A percentile compares a stretch with the other conserved stretches of the same genome.
These are phyloP conservation scores for Lasioglossum figueresi DNA, from an alignment of 2,888 invertebrate species.

Conservation along the genomic window DNA sequence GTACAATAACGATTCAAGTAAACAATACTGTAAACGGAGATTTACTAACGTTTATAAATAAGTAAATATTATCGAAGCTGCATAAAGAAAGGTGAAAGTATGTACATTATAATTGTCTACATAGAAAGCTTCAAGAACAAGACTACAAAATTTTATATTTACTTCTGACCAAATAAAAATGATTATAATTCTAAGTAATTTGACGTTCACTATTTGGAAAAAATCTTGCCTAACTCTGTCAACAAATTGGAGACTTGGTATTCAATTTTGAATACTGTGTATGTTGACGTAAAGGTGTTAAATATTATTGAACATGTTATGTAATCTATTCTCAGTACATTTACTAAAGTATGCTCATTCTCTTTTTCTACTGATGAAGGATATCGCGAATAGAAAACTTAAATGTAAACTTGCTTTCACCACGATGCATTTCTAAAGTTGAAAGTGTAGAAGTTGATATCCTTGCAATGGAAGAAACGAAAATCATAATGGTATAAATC, in stretches of 20 bases:
- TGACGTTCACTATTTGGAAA: background rate
- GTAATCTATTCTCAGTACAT: constrained; percentile 17
- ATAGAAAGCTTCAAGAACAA: background rate
- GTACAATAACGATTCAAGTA: background rate
- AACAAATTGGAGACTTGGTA: background rate
- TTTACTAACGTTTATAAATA: background rate
- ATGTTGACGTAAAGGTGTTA: no score
- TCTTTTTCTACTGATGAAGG: constrained; percentile 2
- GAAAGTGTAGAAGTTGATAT: constrained; percentile 3
- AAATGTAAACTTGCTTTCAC: constrained; percentile 16
- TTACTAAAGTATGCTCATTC: background rate
- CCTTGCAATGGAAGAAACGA: background rate
- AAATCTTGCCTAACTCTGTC: background rate
- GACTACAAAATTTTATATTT: background rate
- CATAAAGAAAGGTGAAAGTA: background rate
- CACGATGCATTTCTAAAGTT: constrained; percentile 25
- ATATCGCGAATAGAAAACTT: background rate
- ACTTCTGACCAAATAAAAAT: background rate
- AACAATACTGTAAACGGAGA: background rate
- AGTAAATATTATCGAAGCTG: background rate
- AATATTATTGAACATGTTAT: background rate
- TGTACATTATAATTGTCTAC: background rate
- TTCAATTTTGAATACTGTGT: background rate
- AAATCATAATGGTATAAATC: constrained; percentile 9
- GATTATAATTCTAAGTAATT: background rate